Evolutionary conservation across 2,113 vertebrate species (phyloP).

Genomic region (Ptyas mucosa): DNA sequence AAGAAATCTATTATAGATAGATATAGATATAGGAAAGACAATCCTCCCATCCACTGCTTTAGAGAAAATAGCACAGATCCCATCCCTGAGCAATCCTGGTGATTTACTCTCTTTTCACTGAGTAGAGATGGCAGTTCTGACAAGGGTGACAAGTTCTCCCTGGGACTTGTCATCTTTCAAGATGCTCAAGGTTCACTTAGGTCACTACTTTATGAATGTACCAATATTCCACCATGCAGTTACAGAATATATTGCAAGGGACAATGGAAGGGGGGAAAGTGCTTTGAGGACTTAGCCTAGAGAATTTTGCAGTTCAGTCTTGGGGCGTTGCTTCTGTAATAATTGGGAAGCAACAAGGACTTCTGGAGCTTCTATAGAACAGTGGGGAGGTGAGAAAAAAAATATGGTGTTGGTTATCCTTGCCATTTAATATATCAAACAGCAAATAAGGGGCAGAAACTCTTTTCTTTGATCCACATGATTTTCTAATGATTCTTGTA

Average conservation of each 20-base stretch:
- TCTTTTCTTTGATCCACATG: not conserved
- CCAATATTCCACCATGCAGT: not conserved
- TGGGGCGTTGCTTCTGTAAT: not conserved
- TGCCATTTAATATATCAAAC: not conserved
- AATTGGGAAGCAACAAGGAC: not conserved
- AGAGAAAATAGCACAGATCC: not conserved
- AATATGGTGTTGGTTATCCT: not conserved
- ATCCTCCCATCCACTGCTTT: not conserved
- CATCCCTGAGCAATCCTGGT: not conserved
- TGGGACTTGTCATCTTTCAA: not conserved
- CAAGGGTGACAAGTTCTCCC: not conserved
- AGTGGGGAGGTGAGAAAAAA: not conserved
- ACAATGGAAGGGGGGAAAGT: not conserved
- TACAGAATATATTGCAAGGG: not conserved
- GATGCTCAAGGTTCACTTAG: not conserved
- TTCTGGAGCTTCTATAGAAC: not conserved
- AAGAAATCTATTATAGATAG: not conserved
- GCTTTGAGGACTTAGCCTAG: not conserved
- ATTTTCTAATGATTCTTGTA: not conserved
- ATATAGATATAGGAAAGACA: not conserved
- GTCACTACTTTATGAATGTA: not conserved
- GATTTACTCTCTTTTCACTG: not conserved
- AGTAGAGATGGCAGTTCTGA: not conserved
- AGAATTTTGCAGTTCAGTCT: not conserved
- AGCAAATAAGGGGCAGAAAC: not conserved